phyloP scores from a whole-genome alignment of 2,888 invertebrate species.

The Choreutis nemorana region DNA sequence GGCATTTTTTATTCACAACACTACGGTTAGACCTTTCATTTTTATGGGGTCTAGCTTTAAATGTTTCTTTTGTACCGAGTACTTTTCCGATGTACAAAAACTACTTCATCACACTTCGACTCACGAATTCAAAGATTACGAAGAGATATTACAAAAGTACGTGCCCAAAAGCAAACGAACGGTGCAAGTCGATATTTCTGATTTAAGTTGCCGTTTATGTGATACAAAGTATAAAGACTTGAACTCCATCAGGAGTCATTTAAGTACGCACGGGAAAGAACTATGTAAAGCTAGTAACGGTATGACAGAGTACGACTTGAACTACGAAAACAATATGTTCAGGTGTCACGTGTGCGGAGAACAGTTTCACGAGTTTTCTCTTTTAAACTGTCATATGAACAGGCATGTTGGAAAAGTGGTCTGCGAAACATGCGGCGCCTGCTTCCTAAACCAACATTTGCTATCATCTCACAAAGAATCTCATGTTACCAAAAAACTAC shows the following conservation, averaged over 20 bases:
- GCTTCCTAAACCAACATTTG: constrained; percentile 27
- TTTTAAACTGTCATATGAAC: constrained; percentile 32
- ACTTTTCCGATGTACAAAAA: constrained; percentile 20
- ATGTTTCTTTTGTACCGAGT: constrained; percentile 34
- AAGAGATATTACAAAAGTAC: constrained; percentile 21
- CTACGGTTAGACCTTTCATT: constrained; percentile 33
- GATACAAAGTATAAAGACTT: constrained; percentile 16
- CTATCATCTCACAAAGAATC: constrained; percentile 28
- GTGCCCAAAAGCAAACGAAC: constrained; percentile 26
- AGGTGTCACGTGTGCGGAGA: constrained; percentile 28
- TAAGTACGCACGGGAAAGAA: constrained; percentile 19
- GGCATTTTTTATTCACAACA: constrained; percentile 25
- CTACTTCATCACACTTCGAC: constrained; percentile 25
- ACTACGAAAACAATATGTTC: constrained; percentile 23
- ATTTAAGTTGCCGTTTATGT: constrained; percentile 28
- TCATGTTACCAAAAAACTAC: constrained; percentile 19
- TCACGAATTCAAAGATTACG: constrained; percentile 17
- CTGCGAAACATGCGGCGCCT: constrained; percentile 35
- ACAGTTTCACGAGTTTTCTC: constrained; percentile 23
- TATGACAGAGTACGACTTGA: constrained; percentile 34
- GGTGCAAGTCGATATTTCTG: constrained; percentile 31
- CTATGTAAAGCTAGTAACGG: constrained; percentile 27
- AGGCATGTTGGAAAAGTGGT: constrained; percentile 32
- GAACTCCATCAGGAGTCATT: constrained; percentile 21
- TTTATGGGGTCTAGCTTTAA: constrained; percentile 35